Base-by-base conservation (phyloP, 37 sponge, comb jelly and placozoan species). In the Cladorhizidae sp. region DNA sequence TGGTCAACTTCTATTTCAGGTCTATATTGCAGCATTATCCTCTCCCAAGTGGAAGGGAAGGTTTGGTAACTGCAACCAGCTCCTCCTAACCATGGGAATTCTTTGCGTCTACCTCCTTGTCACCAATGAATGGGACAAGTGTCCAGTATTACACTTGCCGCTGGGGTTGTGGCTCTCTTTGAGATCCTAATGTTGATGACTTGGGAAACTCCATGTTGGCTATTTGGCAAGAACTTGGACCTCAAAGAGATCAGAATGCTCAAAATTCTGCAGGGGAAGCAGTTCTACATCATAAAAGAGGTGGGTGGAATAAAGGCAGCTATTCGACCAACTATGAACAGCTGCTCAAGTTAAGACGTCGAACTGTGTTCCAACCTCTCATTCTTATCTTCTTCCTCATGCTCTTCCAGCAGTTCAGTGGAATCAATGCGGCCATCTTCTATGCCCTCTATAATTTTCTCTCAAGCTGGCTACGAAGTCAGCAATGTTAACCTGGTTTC, bases 401-500 rank as follows among this genome's bases (percentile, higher is more conserved):
- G 88, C 56, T 80, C 57, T 93, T 95, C 43, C 94, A 90, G 67
- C 93, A 86, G 85, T 77, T 89, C 23, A 74, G 77, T 57, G 96
- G 96, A 35, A 86, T 95, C 42, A 89, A 89, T 76, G 91, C 88
- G 0, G 84, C 95, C 28, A 57, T 83, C 0, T 92, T 90, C 63
- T 92, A 69, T 73, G 65, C 91, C n/a, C 8, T 71, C 81, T 25
- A 56, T 56, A 0, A 85, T 95, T 37, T 80, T 90, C 23, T 5
- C 59, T 0, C 11, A 68, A 0, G 82, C 83, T 55, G 79, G 76
- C 0, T 20, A 73, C 1, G 42, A 52, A 21, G 56, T 5, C 23
- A 52, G 29, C 0, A 51, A 54, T n/a, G 57, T 72, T 8, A 63
- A 65, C 7, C 12, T 84, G 33, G 42, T 86, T 5, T 58, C 88